These are phyloP conservation scores for Patella depressa DNA, from an alignment of 2,888 invertebrate genomes.

Conservation along the genomic window DNA sequence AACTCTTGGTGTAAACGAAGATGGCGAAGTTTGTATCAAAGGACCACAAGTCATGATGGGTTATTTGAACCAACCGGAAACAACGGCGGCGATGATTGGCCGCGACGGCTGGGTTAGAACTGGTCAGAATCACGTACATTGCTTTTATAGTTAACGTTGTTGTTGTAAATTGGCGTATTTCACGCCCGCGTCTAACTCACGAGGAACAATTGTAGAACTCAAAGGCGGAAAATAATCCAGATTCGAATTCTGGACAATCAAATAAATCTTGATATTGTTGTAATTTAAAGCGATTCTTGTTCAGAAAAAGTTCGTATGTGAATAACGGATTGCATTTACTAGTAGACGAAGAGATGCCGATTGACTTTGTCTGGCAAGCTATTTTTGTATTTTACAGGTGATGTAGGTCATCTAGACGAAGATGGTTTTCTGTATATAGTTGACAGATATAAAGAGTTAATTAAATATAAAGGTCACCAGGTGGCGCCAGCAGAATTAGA, in stretches of 20 bases:
- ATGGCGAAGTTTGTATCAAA: conserved; percentile 88
- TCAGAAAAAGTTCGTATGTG: too few species aligned
- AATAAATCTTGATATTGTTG: too few species aligned
- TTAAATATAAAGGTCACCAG: conserved; percentile 85
- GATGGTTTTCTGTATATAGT: conserved; percentile 87
- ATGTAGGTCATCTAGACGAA: conserved; percentile 84
- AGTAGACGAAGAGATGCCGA: too few species aligned
- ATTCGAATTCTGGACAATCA: too few species aligned
- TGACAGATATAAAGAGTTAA: conserved; percentile 90
- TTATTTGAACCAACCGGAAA: conserved; percentile 81
- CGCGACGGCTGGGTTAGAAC: conserved; percentile 83
- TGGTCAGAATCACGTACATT: conserved; percentile 40
- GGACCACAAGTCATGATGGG: conserved; percentile 87
- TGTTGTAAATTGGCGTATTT: too few species aligned
- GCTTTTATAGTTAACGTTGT: too few species aligned
- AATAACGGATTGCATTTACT: too few species aligned
- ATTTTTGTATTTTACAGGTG: conserved; percentile 72
- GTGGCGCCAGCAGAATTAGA: conserved; percentile 33
- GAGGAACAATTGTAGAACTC: too few species aligned
- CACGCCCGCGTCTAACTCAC: too few species aligned
- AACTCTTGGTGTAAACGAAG: conserved; percentile 76
- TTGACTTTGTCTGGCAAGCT: too few species aligned
- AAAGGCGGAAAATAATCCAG: too few species aligned
- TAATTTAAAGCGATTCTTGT: too few species aligned
- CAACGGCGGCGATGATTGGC: conserved; percentile 79